phyloP scores from a whole-genome alignment of 2,888 invertebrate species.

The Zaprionus obscuricornis region DNA sequence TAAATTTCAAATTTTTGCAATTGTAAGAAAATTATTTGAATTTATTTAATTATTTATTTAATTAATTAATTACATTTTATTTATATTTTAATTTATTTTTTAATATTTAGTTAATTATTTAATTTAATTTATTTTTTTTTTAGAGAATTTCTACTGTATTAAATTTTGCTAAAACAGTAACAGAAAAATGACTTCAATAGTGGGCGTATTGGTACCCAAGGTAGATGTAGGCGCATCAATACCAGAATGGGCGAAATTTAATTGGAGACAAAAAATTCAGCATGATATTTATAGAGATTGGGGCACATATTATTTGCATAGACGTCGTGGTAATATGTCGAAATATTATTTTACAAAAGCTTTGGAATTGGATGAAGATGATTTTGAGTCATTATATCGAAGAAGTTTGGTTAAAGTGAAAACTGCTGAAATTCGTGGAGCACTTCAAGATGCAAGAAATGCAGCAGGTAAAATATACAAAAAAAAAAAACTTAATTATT shows the following conservation, averaged over 20 bases:
- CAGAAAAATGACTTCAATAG: constrained; percentile 57
- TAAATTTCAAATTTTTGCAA: no score
- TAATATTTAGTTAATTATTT: no score
- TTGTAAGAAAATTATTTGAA: no score
- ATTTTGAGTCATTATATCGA: constrained; percentile 68
- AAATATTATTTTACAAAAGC: constrained; percentile 74
- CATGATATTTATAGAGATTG: constrained; percentile 80
- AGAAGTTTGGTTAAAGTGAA: constrained; percentile 74
- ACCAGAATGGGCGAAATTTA: constrained; percentile 69
- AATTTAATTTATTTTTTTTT: no score
- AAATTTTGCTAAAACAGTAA: no score
- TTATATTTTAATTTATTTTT: no score
- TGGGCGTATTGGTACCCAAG: constrained; percentile 35
- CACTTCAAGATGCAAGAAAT: constrained; percentile 63
- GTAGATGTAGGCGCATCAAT: constrained; percentile 13
- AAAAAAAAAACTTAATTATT: neutral
- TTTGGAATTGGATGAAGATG: constrained; percentile 62
- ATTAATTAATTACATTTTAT: no score
- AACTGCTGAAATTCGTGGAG: constrained; percentile 67
- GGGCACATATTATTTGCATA: constrained; percentile 76
- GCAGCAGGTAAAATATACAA: constrained; percentile 65
- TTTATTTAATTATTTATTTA: no score
- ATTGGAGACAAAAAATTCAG: constrained; percentile 70
- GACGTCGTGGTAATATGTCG: constrained; percentile 76
- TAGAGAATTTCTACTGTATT: no score